These are phyloP conservation scores for Nezara viridula DNA, from an alignment of 2,888 invertebrate species.

Conservation along the genomic window DNA sequence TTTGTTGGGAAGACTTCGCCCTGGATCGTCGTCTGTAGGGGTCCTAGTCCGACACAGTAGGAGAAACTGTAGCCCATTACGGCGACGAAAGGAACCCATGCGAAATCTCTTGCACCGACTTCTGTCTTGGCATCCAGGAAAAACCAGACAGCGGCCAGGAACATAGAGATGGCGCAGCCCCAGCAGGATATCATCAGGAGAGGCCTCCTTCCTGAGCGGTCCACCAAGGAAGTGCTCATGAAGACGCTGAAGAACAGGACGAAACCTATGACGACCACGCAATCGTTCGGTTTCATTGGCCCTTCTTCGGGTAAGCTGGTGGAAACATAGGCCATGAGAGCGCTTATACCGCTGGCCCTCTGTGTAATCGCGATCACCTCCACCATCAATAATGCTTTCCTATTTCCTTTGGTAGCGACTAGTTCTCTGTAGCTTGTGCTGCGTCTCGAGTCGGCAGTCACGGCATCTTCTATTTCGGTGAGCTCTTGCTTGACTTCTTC, in stretches of 20 bases:
- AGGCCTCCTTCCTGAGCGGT: slow-evolving; percentile 64
- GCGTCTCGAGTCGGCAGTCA: slow-evolving; percentile 64
- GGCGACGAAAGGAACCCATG: slow-evolving; percentile 62
- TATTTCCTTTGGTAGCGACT: slow-evolving; percentile 63
- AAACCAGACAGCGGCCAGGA: slow-evolving; percentile 63
- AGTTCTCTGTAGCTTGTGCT: slow-evolving; percentile 62
- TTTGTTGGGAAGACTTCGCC: slow-evolving; percentile 77
- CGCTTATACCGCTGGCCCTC: slow-evolving; percentile 65
- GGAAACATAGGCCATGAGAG: slow-evolving; percentile 65
- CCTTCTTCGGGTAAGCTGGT: slow-evolving; percentile 64
- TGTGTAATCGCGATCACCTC: slow-evolving; percentile 63
- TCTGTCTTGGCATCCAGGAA: slow-evolving; percentile 67
- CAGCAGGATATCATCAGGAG: slow-evolving; percentile 63
- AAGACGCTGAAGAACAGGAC: slow-evolving; percentile 63
- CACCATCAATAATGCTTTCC: slow-evolving; percentile 65
- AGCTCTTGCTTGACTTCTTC: slow-evolving; percentile 73
- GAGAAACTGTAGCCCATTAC: slow-evolving; percentile 66
- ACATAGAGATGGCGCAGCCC: slow-evolving; percentile 61
- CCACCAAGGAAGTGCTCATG: slow-evolving; percentile 62
- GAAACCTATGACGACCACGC: slow-evolving; percentile 64
- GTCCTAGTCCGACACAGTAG: slow-evolving; percentile 75
- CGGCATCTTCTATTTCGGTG: slow-evolving; percentile 60
- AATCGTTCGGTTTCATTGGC: slow-evolving; percentile 61
- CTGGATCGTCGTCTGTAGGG: slow-evolving; percentile 76
- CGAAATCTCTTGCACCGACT: background rate